Evolutionary conservation across 2,888 invertebrate species (phyloP).

Genomic region (Catonia carolina): DNA sequence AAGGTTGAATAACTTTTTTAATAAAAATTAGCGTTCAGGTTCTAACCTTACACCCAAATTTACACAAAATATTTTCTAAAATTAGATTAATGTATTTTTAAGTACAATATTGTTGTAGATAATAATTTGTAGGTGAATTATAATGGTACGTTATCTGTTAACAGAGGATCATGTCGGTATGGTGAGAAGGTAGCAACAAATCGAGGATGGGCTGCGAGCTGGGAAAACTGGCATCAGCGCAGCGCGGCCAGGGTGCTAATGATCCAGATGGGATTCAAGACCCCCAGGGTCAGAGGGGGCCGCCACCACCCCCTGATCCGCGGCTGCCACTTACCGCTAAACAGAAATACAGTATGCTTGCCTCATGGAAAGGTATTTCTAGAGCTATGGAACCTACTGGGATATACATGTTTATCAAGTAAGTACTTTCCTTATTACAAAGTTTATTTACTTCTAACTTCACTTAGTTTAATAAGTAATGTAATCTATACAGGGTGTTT

Average conservation of each 20-base stretch:
- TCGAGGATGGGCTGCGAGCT: slow-evolving; percentile 66
- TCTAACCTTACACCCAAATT: too few species aligned
- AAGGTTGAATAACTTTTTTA: too few species aligned
- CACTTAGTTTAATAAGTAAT: too few species aligned
- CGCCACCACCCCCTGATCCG: slow-evolving; percentile 66
- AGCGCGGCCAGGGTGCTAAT: slow-evolving; percentile 35
- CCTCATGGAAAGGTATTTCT: slow-evolving; percentile 87
- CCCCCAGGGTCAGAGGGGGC: slow-evolving; percentile 49
- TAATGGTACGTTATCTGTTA: too few species aligned
- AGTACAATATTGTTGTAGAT: too few species aligned
- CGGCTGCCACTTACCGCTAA: slow-evolving; percentile 74
- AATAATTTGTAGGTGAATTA: too few species aligned
- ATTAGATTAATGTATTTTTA: too few species aligned
- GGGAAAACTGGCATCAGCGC: slow-evolving; percentile 51
- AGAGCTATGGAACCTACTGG: slow-evolving; percentile 85
- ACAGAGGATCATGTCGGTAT: neutral
- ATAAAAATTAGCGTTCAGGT: too few species aligned
- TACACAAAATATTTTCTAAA: too few species aligned
- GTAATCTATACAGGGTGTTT: too few species aligned
- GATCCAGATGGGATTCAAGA: slow-evolving; percentile 44
- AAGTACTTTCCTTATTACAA: too few species aligned
- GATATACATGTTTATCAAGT: slow-evolving; percentile 88
- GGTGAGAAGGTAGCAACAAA: neutral
- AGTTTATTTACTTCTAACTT: neutral
- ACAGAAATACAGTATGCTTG: slow-evolving; percentile 81